These are phyloP conservation scores for Dendroctonus ponderosae DNA, from an alignment of 1,140 invertebrate species.

Conservation along the genomic window DNA sequence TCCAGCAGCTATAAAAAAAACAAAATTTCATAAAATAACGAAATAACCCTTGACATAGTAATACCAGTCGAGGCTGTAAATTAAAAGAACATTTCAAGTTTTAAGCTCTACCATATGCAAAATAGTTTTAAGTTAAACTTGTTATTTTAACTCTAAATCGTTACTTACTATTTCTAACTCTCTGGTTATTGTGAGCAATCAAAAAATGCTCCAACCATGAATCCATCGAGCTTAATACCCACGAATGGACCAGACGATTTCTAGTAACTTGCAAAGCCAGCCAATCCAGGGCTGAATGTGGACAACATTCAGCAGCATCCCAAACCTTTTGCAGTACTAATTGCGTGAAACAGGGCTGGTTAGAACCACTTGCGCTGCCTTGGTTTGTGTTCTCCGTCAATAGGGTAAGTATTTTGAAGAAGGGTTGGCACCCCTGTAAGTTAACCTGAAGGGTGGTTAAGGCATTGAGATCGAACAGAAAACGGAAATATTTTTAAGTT, in stretches of 20 bases:
- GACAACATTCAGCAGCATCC: constrained; percentile 87
- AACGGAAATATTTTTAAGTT: too few species aligned
- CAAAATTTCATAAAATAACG: constrained; percentile 7
- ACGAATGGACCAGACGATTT: constrained; percentile 84
- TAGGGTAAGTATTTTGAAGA: constrained; percentile 85
- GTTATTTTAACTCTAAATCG: not conserved
- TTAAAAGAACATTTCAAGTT: too few species aligned
- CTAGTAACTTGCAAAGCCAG: constrained; percentile 77
- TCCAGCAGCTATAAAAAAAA: constrained; percentile 66
- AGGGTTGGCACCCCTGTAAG: constrained; percentile 73
- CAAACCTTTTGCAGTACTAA: constrained; percentile 82
- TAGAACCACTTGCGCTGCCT: constrained; percentile 67
- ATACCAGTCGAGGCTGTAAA: not conserved
- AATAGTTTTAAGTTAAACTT: not conserved
- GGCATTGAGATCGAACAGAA: constrained; percentile 1
- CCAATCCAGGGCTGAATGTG: constrained; percentile 90
- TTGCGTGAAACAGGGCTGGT: constrained; percentile 85
- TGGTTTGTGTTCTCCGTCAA: constrained; percentile 64
- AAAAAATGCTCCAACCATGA: constrained; percentile 89
- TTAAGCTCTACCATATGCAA: not conserved
- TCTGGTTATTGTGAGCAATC: constrained; percentile 78
- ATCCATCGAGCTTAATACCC: constrained; percentile 83
- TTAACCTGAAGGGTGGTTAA: constrained; percentile 35
- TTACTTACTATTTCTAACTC: constrained; percentile 73
- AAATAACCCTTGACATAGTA: not conserved